Base-by-base conservation (phyloP, 64 coral and sea anemone species). In the Porites lutea region DNA sequence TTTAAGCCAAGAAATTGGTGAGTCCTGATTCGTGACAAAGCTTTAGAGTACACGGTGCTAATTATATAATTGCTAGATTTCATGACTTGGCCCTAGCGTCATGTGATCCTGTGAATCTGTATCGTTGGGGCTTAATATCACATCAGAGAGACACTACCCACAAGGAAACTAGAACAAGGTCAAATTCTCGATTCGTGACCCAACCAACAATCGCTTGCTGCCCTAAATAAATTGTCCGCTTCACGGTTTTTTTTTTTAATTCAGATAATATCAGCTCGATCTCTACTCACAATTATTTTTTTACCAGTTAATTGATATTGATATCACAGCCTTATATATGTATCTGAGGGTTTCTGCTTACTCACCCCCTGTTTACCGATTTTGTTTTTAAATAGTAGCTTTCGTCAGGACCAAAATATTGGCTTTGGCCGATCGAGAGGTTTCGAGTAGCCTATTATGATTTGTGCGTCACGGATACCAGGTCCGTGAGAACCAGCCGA, bases 361-460 rank as follows among this genome's bases (percentile, higher is more conserved):
- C 81, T 84, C 81, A 84, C n/a, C 65, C 27, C 63, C 52, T 84
- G 81, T 84, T 84, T 84, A 84, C 81, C 49, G 81, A 48, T 84
- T 84, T 84, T 48, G 81, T 84, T 69, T 84, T 84, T 68, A 65
- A 84, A 84, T 84, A 84, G 81, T 18, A 51, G 62, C 44, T 84
- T 84, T 84, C 81, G 81, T 84, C 81, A 84, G n/a, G 81, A 20
- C 50, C 64, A 55, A 69, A 84, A 84, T 84, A 84, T 84, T 63
- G 81, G 81, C 81, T 69, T 84, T 19, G 63, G 45, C 46, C 81
- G 63, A 84, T 69, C 7, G 63, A 84, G 81, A 68, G 81, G 64
- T 51, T 52, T 84, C 62, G 61, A 84, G 81, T 68, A 84, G 16
- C 67, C 81, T 84, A 68, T 84, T 84, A 84, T 68, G 37, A 49